Base-by-base conservation (phyloP, 1,140 invertebrate species). In the Euwallacea fornicatus region DNA sequence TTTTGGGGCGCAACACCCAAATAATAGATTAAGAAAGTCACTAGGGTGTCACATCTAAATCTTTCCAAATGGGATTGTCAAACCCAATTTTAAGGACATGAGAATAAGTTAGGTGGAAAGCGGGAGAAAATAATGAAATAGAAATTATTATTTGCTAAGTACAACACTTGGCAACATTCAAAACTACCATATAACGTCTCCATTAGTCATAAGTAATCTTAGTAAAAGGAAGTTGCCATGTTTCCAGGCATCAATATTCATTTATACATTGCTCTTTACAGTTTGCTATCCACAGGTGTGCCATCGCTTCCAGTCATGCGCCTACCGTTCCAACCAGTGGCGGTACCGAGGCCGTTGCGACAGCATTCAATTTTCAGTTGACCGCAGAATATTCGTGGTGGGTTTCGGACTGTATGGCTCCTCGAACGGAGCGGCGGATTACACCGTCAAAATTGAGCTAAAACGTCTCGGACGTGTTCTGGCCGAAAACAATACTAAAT, bases 241-340 rank as follows among this genome's bases (percentile, higher is more conserved):
- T 33, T 33, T 33, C 21, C 21, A 33, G 4, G 21, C 21, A 33
- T 9, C 15, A 9, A 11, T 21, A 46, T 21, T 11, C 33, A 62
- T 11, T 43, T 4, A 3, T 66, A 64, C 13, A 2, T 65, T 65
- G 16, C 8, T 65, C 9, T 50, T 53, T 50, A 72, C 6, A 10
- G 7, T 6, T 65, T 42, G 16, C 7, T 60, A 47, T 33, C 75
- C 75, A 84, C 81, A 92, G 90, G 90, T 95, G 10, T 97, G 95
- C 78, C 95, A 96, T 81, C 86, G 96, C 80, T 98, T 98, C 81
- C 94, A 96, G 81, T 97, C 95, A 0, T 97, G 94, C 78, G 96
- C 96, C 4, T 98, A 98, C 81, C 88, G 96, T 74, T 95, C 93
- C 78, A 98, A 98, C 81, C 96, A 98, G 78, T 97, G 95, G 94